Base-by-base conservation (phyloP, 2,888 invertebrate genomes). In the Hirtodrosophila trivittata region DNA sequence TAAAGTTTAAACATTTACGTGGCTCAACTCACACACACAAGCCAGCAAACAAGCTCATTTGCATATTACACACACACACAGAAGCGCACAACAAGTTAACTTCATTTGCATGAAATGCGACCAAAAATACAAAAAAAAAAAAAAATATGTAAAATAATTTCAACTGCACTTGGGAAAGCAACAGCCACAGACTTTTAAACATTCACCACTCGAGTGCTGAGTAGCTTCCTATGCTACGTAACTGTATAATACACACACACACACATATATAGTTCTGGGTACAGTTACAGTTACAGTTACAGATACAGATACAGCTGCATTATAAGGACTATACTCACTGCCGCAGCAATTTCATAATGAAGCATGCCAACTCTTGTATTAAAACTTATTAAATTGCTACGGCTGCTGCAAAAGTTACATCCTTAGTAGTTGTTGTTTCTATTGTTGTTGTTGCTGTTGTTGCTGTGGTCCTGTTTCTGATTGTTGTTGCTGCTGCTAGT, bases 351-450 rank as follows among this genome's bases (percentile, higher is more conserved):
- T 55, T 47, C 50, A 65, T 81, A 77, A 77, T 81, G 75, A 81
- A 77, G 71, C 57, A 68, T 43, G 39, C 66, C 58, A 82, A 83
- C 75, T 82, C 84, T 75, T 74, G 64, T 68, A 72, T 81, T 72
- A 76, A 74, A 84, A 82, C 66, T 84, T 81, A 81, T 74, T 76
- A 82, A 74, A 84, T 84, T 82, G 76, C 43, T 66, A 69, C 66
- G 60, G 74, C 58, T 65, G 57, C 18, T 60, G 51, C 60, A 39
- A 58, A 64, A 66, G 56, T 73, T 69, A 13, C 42, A 28, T 33
- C 7, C 12, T 39, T 62, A 43, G n/a, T n/a, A n/a, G n/a, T 54
- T 43, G 46, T 35, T 21, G 21, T 37, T 45, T 6, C 30, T 13
- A n/a, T 7, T 21, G 39, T 10, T 62, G 9, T 18, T 16, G 16